phyloP scores from a whole-genome alignment of 1,140 invertebrate species.

The Halictus rubicundus region DNA sequence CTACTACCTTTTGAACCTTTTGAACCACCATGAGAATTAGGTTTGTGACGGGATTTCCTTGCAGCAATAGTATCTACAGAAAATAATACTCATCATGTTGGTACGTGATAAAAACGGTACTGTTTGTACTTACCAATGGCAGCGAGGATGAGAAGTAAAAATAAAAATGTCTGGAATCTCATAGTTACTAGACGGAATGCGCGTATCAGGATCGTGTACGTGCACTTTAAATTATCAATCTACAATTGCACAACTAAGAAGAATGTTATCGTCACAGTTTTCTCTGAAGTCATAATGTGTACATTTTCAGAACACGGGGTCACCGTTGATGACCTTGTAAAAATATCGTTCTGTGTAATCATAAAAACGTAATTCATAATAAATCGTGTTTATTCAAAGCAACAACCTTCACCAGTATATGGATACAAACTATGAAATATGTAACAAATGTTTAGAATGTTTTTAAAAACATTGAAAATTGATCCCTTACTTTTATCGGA shows the following conservation, averaged over 20 bases:
- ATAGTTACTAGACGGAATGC: not conserved
- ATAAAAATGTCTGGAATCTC: slow-evolving; percentile 28
- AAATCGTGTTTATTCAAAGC: not conserved
- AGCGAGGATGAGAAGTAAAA: slow-evolving; percentile 22
- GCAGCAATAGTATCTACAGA: not conserved
- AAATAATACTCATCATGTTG: not conserved
- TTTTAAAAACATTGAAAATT: not conserved
- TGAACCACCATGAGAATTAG: not conserved
- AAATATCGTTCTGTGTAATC: not conserved
- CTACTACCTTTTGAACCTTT: too few species aligned
- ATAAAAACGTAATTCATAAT: not conserved
- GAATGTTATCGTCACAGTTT: not conserved
- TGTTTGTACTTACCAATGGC: slow-evolving; percentile 29
- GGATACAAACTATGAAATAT: not conserved
- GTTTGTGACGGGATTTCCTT: not conserved
- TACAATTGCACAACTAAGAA: not conserved
- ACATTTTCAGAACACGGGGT: not conserved
- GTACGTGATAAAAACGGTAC: not conserved
- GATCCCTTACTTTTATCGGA: not conserved
- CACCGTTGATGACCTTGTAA: slow-evolving; percentile 17
- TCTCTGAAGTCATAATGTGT: not conserved
- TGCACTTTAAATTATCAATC: slow-evolving; percentile 24
- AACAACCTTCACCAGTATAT: not conserved
- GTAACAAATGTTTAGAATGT: not conserved
- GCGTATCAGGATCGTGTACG: slow-evolving; percentile 8